These are phyloP conservation scores for Limnephilus marmoratus DNA, from an alignment of 2,888 invertebrate species.

Conservation along the genomic window DNA sequence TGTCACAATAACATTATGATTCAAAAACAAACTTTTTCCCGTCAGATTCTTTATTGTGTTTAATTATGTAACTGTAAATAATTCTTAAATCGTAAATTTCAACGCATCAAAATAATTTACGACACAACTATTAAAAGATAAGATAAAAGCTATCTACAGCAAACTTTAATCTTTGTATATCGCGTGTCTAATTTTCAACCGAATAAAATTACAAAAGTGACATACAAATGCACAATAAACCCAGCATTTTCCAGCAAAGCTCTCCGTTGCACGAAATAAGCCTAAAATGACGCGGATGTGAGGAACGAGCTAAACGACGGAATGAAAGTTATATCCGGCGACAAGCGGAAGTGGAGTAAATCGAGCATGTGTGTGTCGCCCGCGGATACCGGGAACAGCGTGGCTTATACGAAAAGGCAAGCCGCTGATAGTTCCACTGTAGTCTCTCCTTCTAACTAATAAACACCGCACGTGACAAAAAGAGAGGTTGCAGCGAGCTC, in stretches of 20 bases:
- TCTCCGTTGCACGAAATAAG: background rate
- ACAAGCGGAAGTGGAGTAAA: slow-evolving; percentile 40
- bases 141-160: background rate
- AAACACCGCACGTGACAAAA: background rate
- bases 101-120: background rate
- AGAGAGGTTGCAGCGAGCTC: background rate
- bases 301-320: slow-evolving; percentile 36
- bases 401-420: background rate
- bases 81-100: background rate
- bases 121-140: background rate
- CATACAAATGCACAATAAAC: background rate
- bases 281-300: slow-evolving; percentile 11
- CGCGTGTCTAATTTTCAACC: background rate
- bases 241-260: background rate
- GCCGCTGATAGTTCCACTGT: background rate
- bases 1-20: no score
- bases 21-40: background rate
- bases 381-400: background rate
- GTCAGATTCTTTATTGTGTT: background rate
- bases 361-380: slow-evolving; percentile 20
- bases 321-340: slow-evolving; percentile 34
- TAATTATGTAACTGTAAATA: background rate
- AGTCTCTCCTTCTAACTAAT: background rate
- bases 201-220: background rate
- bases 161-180: background rate